A percentile compares a stretch with the other conserved stretches of the same genome.
phyloP scores from a whole-genome alignment of 2,888 invertebrate genomes.

The Branchipolynoe longqiensis region DNA sequence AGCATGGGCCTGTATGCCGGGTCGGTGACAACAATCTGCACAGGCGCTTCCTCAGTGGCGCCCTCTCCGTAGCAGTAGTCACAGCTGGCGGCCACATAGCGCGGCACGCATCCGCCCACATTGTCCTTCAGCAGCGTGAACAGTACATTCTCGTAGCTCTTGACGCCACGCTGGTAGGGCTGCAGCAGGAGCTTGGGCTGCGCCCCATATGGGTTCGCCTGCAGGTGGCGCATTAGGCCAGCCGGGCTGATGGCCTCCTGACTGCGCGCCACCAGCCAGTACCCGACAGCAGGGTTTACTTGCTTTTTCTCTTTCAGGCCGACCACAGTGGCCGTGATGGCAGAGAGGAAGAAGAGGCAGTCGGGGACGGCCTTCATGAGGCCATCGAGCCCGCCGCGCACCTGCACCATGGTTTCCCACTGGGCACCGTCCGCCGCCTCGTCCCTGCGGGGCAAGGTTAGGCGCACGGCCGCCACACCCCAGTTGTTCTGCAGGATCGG shows the following conservation, averaged over 20 bases:
- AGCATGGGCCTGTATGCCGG: neutral
- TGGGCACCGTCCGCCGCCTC: neutral
- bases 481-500: neutral
- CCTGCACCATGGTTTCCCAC: neutral
- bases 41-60: neutral
- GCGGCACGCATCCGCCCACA: constrained; percentile 22
- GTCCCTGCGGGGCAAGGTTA: neutral
- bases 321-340: constrained; percentile 20
- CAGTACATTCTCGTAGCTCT: neutral
- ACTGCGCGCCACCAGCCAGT: neutral
- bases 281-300: neutral
- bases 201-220: neutral
- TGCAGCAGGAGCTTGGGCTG: constrained; percentile 20
- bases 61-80: neutral
- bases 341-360: neutral
- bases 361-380: neutral
- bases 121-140: constrained; percentile 30
- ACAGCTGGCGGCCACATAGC: neutral
- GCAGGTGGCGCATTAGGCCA: neutral
- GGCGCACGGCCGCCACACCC: constrained; percentile 14
- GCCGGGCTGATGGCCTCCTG: neutral
- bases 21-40: neutral
- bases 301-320: neutral
- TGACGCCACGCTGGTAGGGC: constrained; percentile 4
- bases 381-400: constrained; percentile 19